These are phyloP conservation scores for Zaprionus davidi DNA, from an alignment of 1,140 invertebrate genomes.

Conservation along the genomic window DNA sequence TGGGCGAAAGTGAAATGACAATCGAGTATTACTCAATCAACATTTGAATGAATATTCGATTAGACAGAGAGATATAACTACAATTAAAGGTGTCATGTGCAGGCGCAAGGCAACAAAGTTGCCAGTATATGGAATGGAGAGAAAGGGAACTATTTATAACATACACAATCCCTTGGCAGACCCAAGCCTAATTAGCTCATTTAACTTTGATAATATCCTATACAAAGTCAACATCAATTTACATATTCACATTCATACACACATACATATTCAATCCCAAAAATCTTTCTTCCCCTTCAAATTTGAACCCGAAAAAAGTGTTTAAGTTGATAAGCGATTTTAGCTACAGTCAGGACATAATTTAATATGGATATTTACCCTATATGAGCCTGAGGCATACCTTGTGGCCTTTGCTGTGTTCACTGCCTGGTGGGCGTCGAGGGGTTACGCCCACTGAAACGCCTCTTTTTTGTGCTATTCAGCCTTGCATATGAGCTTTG, in stretches of 20 bases:
- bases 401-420: constrained; percentile 55
- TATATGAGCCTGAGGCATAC: constrained; percentile 19
- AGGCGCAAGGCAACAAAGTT: not conserved
- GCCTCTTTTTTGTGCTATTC: constrained; percentile 17
- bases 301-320: not conserved
- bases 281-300: not conserved
- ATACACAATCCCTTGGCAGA: not conserved
- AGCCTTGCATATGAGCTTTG: not conserved
- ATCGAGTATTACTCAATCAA: constrained; percentile 44
- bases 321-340: constrained; percentile 17
- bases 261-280: not conserved
- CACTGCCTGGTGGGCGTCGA: not conserved
- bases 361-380: constrained; percentile 50
- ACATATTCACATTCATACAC: not conserved
- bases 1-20: constrained; percentile 34
- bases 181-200: not conserved
- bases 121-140: rapidly evolving
- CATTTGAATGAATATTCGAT: constrained; percentile 52
- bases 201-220: not conserved
- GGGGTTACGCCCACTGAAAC: constrained; percentile 14
- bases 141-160: no score
- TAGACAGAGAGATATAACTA: not conserved
- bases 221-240: not conserved
- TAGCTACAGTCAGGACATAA: constrained; percentile 5
- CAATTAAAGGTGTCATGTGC: constrained; percentile 12